These are phyloP conservation scores for Saturnia pavonia DNA, from an alignment of 2,888 invertebrate species.

Conservation along the genomic window DNA sequence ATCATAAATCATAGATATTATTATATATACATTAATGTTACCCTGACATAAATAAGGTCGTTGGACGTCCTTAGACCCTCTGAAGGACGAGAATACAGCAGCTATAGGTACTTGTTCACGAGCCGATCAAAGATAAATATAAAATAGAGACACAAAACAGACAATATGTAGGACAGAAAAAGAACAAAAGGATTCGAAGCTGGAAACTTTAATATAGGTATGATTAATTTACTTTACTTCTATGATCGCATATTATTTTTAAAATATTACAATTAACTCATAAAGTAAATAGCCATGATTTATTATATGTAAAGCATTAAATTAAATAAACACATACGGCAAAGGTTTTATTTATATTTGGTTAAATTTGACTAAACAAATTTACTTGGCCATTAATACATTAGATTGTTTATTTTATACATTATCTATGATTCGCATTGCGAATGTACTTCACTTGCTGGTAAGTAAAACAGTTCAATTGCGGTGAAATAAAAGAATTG, in stretches of 20 bases:
- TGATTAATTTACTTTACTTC: background rate
- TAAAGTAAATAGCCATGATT: background rate
- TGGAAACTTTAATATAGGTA: background rate
- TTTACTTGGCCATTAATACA: background rate
- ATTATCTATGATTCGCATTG: background rate
- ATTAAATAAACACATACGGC: background rate
- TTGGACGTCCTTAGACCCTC: background rate
- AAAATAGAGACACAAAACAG: background rate
- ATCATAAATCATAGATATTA: background rate
- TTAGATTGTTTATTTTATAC: background rate
- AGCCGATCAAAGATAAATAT: slow-evolving; percentile 7
- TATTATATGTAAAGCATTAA: background rate
- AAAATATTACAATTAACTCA: background rate
- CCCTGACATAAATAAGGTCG: background rate
- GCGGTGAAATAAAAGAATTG: too few species aligned
- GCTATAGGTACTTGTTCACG: background rate
- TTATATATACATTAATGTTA: background rate
- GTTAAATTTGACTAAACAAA: background rate
- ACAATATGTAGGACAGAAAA: background rate
- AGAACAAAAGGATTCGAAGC: background rate
- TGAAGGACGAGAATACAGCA: background rate
- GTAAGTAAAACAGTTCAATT: too few species aligned
- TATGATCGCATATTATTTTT: background rate
- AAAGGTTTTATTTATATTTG: background rate
- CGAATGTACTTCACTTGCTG: background rate